phyloP scores from a whole-genome alignment of 2,888 invertebrate genomes.

The Scaptomyza polygonia region DNA sequence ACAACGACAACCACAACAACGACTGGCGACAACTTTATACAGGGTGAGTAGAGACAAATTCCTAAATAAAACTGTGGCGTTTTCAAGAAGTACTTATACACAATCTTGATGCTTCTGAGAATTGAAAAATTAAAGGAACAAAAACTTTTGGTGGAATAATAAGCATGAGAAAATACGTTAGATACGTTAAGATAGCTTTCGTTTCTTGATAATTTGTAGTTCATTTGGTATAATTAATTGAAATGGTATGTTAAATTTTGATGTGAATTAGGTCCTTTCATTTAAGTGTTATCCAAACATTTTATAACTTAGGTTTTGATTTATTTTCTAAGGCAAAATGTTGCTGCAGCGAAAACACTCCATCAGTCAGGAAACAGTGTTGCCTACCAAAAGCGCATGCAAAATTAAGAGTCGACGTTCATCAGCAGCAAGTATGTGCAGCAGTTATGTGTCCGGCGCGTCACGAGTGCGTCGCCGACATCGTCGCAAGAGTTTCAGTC shows the following conservation, averaged over 20 bases:
- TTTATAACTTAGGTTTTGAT: background rate
- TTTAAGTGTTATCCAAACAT: background rate
- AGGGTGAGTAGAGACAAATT: conserved; percentile 29
- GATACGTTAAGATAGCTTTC: no score
- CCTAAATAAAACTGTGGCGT: background rate
- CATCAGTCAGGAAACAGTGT: conserved; percentile 44
- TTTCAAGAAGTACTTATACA: background rate
- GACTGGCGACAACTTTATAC: conserved; percentile 45
- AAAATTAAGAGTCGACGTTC: conserved; percentile 83
- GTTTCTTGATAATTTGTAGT: background rate
- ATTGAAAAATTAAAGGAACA: background rate
- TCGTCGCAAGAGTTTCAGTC: conserved; percentile 80
- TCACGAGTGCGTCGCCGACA: conserved; percentile 82
- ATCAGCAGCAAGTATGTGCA: conserved; percentile 83
- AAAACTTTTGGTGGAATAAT: no score
- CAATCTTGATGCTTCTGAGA: background rate
- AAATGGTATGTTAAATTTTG: background rate
- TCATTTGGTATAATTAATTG: background rate
- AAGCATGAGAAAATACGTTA: background rate
- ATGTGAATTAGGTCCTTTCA: no score
- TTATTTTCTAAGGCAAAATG: conserved; percentile 59
- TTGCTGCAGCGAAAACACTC: conserved; percentile 75
- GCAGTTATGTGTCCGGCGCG: conserved; percentile 82
- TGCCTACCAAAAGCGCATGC: conserved; percentile 66
- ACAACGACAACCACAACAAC: conserved; percentile 7